Percentiles rank a stretch among this genome's conserved stretches.
phyloP scores from a whole-genome alignment of 2,113 vertebrate genomes.

The Plecotus auritus region DNA sequence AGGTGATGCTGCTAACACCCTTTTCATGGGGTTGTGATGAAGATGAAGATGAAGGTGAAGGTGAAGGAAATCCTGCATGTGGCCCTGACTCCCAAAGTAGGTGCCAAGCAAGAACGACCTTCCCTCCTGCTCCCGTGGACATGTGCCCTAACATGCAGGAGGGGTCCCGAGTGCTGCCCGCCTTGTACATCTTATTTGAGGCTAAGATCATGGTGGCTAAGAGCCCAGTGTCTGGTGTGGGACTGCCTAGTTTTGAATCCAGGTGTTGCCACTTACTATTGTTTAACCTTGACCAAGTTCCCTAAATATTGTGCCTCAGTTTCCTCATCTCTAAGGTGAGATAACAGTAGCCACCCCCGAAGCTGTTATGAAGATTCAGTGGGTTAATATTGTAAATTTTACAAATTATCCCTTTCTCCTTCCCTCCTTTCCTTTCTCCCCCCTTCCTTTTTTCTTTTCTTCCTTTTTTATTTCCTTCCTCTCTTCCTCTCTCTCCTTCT shows the following conservation, averaged over 20 bases:
- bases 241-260: neutral
- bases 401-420: neutral
- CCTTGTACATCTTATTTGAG: neutral
- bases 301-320: neutral
- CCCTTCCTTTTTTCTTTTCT: neutral
- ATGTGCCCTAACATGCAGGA: neutral
- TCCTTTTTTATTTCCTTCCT: neutral
- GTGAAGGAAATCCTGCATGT: neutral
- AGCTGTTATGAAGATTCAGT: neutral
- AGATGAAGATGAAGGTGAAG: neutral
- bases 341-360: neutral
- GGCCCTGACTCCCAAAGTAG: neutral
- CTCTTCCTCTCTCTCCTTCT: neutral
- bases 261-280: neutral
- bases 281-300: neutral
- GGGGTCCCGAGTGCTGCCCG: rapidly evolving
- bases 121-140: neutral
- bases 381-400: neutral
- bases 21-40: neutral
- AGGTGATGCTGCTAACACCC: neutral
- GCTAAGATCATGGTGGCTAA: neutral
- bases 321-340: neutral
- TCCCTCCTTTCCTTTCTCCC: neutral
- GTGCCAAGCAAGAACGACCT: neutral
- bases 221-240: neutral